Evolutionary conservation across 2,888 invertebrate species (phyloP).

Genomic region (Dendrolimus pini): DNA sequence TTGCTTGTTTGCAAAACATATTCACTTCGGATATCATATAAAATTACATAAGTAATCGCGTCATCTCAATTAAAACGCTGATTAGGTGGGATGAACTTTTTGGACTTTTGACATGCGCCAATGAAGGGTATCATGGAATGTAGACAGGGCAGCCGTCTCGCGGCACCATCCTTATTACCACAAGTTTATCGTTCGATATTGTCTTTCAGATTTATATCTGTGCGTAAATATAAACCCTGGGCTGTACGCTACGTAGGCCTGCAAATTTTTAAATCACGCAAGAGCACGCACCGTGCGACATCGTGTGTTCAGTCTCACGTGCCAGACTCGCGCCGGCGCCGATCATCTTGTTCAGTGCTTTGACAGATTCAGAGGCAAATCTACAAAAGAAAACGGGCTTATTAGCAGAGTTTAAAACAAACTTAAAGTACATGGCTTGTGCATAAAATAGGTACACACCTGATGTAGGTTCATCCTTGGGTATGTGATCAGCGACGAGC

Average conservation of each 20-base stretch:
- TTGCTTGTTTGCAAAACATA: constrained; percentile 42
- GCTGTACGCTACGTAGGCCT: background rate
- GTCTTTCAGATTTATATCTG: background rate
- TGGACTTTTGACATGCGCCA: constrained; percentile 51
- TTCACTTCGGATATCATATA: constrained; percentile 20
- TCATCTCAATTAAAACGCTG: constrained; percentile 41
- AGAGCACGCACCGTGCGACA: background rate
- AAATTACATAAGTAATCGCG: constrained; percentile 38
- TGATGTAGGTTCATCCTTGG: constrained; percentile 77
- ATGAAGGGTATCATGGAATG: constrained; percentile 61
- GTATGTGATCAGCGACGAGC: constrained; percentile 67
- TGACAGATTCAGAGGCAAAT: constrained; percentile 93
- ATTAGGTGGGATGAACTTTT: constrained; percentile 68
- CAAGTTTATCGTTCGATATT: constrained; percentile 38
- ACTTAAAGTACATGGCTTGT: too few species aligned
- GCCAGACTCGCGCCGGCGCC: constrained; percentile 38
- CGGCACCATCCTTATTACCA: constrained; percentile 16
- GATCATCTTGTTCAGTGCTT: constrained; percentile 78
- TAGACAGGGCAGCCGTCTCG: constrained; percentile 29
- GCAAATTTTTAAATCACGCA: background rate
- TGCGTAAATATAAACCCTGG: background rate
- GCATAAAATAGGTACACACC: constrained; percentile 37
- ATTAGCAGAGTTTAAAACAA: background rate
- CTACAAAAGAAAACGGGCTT: constrained; percentile 68
- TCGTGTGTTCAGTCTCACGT: constrained; percentile 44